phyloP scores from a whole-genome alignment of 2,888 invertebrate species.

The Dynastes hyllus region DNA sequence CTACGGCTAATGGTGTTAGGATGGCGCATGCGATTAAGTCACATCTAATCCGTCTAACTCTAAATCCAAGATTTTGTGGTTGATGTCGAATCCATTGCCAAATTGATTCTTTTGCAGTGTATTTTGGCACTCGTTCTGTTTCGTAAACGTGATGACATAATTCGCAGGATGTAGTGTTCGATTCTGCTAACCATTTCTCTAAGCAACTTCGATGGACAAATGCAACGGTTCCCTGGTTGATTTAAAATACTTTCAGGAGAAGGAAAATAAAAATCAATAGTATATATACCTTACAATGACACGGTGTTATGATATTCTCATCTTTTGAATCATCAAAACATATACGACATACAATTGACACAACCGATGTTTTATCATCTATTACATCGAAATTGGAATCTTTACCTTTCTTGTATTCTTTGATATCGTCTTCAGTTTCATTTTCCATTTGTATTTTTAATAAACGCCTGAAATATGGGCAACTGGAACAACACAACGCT shows the following conservation, averaged over 20 bases:
- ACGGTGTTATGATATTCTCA: conserved; percentile 71
- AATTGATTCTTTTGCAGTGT: conserved; percentile 74
- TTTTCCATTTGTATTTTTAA: conserved; percentile 48
- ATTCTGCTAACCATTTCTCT: conserved; percentile 85
- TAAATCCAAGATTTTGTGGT: conserved; percentile 62
- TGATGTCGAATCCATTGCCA: conserved; percentile 75
- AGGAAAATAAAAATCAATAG: conserved; percentile 42
- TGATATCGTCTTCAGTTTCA: conserved; percentile 32
- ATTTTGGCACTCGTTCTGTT: conserved; percentile 78
- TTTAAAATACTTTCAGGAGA: conserved; percentile 60
- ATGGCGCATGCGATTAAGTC: conserved; percentile 75
- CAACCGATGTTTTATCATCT: conserved; percentile 61
- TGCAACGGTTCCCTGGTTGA: conserved; percentile 80
- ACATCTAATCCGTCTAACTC: conserved; percentile 68
- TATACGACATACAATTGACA: conserved; percentile 71
- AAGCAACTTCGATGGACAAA: conserved; percentile 82
- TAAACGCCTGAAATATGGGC: conserved; percentile 39
- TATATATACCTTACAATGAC: conserved; percentile 71
- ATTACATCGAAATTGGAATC: conserved; percentile 43
- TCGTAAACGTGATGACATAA: conserved; percentile 80
- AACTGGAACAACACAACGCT: conserved; percentile 44
- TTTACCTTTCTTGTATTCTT: conserved; percentile 47
- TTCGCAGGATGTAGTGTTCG: conserved; percentile 82
- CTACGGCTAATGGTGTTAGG: conserved; percentile 75
- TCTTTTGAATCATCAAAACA: conserved; percentile 72